Conservation (phyloP, 2,888 invertebrate species). For the Cylloceria caligata region DNA sequence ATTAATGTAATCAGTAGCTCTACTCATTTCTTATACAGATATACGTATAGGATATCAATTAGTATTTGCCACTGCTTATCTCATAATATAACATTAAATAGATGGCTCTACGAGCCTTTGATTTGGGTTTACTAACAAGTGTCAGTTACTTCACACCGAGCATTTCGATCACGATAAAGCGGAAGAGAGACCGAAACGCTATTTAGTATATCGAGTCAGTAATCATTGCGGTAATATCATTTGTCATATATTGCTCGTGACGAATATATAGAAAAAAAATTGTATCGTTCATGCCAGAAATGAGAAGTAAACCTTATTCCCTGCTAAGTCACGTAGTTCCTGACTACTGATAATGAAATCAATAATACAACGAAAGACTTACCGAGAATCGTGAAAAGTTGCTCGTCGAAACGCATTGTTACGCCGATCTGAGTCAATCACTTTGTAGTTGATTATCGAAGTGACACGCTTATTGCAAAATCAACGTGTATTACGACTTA, state of each 20-base stretch:
- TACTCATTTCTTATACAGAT: too few species aligned
- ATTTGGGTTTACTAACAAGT: too few species aligned
- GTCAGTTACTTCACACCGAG: neutral
- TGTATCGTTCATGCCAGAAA: neutral
- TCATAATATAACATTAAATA: too few species aligned
- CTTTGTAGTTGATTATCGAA: conserved; percentile 9
- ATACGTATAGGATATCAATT: too few species aligned
- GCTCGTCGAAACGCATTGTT: conserved; percentile 81
- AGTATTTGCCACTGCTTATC: too few species aligned
- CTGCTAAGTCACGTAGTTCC: neutral
- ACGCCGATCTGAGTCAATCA: conserved; percentile 27
- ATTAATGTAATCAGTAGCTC: too few species aligned
- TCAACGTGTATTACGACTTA: neutral
- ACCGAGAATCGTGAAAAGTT: conserved; percentile 80
- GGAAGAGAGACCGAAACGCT: too few species aligned
- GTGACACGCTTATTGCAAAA: neutral
- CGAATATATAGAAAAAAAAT: neutral
- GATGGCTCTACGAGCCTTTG: neutral
- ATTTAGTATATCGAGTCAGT: neutral
- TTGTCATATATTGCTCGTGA: conserved; percentile 3
- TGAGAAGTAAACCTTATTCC: neutral
- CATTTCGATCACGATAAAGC: neutral
- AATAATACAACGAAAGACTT: conserved; percentile 63
- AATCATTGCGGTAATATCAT: conserved; percentile 6
- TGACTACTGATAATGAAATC: neutral